These are phyloP conservation scores for Thelaira solivaga DNA, from an alignment of 2,888 invertebrate genomes.

Conservation along the genomic window DNA sequence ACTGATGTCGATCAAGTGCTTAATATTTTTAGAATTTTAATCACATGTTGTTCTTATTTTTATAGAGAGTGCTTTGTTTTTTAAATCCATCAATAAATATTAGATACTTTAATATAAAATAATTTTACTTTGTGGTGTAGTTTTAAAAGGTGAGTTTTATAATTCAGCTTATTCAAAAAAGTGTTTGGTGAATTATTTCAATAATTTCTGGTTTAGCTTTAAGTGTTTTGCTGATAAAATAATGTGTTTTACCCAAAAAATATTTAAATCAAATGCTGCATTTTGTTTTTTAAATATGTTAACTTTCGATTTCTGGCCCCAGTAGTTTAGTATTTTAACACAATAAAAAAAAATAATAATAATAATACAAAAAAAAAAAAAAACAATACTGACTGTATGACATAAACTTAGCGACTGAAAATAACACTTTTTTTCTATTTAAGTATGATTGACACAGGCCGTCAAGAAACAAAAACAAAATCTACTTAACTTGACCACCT, in stretches of 20 bases:
- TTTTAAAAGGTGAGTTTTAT: conserved; percentile 19
- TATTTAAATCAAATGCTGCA: too few species aligned
- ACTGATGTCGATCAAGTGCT: too few species aligned
- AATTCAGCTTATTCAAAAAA: neutral
- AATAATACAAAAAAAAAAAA: neutral
- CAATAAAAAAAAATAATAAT: too few species aligned
- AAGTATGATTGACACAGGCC: conserved; percentile 4
- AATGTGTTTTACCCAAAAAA: neutral
- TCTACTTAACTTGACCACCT: neutral
- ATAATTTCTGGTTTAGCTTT: neutral
- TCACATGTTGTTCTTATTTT: too few species aligned
- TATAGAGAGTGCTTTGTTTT: conserved; percentile 12
- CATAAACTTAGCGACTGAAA: conserved; percentile 14
- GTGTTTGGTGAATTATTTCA: neutral
- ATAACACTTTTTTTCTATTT: neutral
- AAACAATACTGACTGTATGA: conserved; percentile 17
- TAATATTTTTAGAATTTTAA: too few species aligned
- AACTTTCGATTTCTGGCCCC: too few species aligned
- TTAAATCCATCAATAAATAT: too few species aligned
- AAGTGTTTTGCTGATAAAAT: neutral
- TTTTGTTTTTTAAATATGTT: too few species aligned
- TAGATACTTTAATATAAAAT: too few species aligned
- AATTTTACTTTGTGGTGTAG: too few species aligned
- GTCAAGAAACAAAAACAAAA: neutral
- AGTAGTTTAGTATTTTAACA: too few species aligned